Percentiles rank a stretch among this genome's conserved stretches.
Evolutionary conservation across 2,113 vertebrate species (phyloP).

Genomic region (Urocynchramus pylzowi): DNA sequence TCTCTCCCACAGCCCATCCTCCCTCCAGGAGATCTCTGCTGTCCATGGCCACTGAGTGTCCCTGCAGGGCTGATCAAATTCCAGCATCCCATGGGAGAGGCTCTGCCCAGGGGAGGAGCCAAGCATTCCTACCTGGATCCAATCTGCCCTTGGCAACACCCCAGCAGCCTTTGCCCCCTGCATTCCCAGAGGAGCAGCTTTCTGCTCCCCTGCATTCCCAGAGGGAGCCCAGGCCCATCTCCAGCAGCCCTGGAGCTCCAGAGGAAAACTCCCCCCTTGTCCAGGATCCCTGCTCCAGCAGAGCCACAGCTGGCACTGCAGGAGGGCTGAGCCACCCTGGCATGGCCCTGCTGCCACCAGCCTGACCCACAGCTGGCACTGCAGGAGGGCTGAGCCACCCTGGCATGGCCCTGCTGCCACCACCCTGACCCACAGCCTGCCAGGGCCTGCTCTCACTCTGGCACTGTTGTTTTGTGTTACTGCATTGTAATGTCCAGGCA

Average conservation of each 20-base stretch:
- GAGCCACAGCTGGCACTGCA: neutral
- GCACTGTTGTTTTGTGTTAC: neutral
- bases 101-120: neutral
- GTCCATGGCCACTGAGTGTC: no score
- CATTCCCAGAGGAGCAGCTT: no score
- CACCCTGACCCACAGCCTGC: neutral
- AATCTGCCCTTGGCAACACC: no score
- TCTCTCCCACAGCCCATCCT: neutral
- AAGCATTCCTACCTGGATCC: no score
- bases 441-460: fast-evolving
- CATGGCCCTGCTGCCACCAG: neutral
- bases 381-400: neutral
- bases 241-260: neutral
- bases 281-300: neutral
- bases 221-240: neutral
- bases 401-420: neutral
- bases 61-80: no score
- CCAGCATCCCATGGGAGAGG: neutral
- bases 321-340: neutral
- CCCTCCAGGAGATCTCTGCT: no score
- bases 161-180: no score
- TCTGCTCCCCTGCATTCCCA: neutral
- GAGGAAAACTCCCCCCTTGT: neutral
- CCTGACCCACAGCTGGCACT: neutral
- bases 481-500: no score